Evolutionary conservation across 2,797 vertebrate genomes (phyloP).

Genomic region (Poecilia velifera): DNA sequence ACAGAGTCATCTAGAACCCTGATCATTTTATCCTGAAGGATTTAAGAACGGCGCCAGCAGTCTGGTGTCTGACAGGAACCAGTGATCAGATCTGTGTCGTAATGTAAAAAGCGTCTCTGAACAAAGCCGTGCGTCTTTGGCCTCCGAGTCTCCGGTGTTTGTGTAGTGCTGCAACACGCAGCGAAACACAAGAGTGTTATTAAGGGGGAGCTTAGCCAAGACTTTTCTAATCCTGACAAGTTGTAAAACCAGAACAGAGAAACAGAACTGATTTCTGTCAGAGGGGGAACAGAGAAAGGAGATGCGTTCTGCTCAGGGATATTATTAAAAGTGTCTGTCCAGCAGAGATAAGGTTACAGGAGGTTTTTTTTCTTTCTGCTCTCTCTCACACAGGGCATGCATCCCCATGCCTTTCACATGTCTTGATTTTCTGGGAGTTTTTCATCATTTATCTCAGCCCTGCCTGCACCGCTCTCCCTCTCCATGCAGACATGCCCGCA

Average conservation of each 20-base stretch:
- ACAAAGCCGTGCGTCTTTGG: neutral
- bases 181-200: neutral
- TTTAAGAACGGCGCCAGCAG: neutral
- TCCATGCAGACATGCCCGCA: neutral
- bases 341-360: conserved; percentile 10
- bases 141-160: neutral
- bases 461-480: neutral
- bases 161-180: neutral
- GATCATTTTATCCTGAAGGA: neutral
- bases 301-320: conserved; percentile 9
- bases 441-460: conserved; percentile 4
- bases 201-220: neutral
- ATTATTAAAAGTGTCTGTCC: conserved; percentile 28
- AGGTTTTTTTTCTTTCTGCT: neutral
- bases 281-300: neutral
- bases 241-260: conserved; percentile 6
- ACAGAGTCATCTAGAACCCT: neutral
- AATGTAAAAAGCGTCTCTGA: neutral
- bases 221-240: neutral
- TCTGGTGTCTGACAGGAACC: neutral
- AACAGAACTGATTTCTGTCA: conserved; percentile 12
- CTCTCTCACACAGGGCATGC: neutral
- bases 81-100: neutral
- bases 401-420: neutral
- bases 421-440: conserved; percentile 2